Evolutionary conservation across 2,888 invertebrate species (phyloP), one percentile per base, ranked within the genome.

Genomic region (Leptinotarsa peninsularis): DNA sequence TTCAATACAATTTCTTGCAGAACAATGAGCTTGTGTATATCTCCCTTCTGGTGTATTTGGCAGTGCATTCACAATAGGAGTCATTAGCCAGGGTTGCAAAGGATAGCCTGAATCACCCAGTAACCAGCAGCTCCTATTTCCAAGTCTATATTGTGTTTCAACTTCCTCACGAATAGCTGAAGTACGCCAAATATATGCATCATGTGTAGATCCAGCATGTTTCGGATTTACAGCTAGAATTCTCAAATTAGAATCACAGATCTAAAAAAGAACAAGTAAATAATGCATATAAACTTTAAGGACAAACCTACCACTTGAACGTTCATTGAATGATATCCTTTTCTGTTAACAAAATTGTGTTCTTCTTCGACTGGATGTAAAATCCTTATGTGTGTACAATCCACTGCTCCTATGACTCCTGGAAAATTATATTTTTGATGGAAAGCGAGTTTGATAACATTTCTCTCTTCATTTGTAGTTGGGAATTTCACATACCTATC

Each of bases 21-120:
- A 58, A 17, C 73, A 76, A 21, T 78, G 79, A 43, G 77, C 77
- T 43, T 17, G n/a, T 52, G 63, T 79, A 49, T 72, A 78, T n/a
- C 71, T 58, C 7, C 58, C 75, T 50, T 77, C 73, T 49, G 77
- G 71, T 17, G 75, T 63, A 60, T 67, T 70, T 56, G 56, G 56
- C 27, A n/a, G 69, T 71, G 77, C 69, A 73, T 73, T 56, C 33
- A 68, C 5, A 17, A 77, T 49, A n/a, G 79, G 75, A 17, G 77
- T 75, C 71, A 74, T 72, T 23, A 78, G 71, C 71, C 74, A 74
- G n/a, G 56, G 56, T 14, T 56, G 56, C 49, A 67, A n/a, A n/a
- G 49, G 49, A 67, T 67, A 67, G 1, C 49, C 43, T 67, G 67
- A 67, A 66, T 66, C 33, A 17, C 67, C 67, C 49, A 67, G 21